Base-by-base conservation (phyloP, 1,140 invertebrate genomes). In the Trachymyrmex cornetzi region DNA sequence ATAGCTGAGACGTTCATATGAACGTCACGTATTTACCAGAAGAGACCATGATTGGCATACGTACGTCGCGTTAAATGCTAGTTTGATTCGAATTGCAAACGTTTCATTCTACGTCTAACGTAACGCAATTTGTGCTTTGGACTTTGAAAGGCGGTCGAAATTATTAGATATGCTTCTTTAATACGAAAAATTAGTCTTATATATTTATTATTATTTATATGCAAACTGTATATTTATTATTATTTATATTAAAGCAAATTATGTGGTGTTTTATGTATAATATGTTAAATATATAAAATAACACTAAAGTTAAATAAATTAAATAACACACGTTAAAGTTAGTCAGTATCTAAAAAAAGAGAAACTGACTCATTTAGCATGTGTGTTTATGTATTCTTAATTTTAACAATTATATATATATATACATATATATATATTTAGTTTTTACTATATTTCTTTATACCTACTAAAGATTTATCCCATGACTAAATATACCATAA, bases 21-120 rank as follows among this genome's bases (percentile, higher is more conserved):
- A 38, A 38, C 30, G 64, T 81, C 77, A 81, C 48, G 64, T 80
- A 80, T 69, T 67, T 69, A 53, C 19, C 19, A 69, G 66, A 57
- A 24, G 48, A 71, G 16, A 30, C 27, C 44, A 30, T 3, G 59
- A 79, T 79, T 66, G 22, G 44, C 24, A 79, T 79, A 66, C 24
- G 19, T n/a, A 64, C 27, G 12, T 77, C 1, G 75, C 57, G 16
- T 34, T 77, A 77, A 77, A 64, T 50, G 77, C 44, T 66, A 79
- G 77, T 66, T 63, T 79, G 44, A 79, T 63, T 48, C 12, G 38
- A 48, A 66, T 66, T 27, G 19, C 44, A 79, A 77, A 66, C 48
- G 14, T 48, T 22, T 30, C 22, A 16, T 44, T 66, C 11, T 14
- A 27, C 24, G 11, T 53, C 11, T 79, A 66, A 63, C 22, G 24